Conservation (phyloP, 2,888 invertebrate species). For the Hirtodrosophila confusa region DNA sequence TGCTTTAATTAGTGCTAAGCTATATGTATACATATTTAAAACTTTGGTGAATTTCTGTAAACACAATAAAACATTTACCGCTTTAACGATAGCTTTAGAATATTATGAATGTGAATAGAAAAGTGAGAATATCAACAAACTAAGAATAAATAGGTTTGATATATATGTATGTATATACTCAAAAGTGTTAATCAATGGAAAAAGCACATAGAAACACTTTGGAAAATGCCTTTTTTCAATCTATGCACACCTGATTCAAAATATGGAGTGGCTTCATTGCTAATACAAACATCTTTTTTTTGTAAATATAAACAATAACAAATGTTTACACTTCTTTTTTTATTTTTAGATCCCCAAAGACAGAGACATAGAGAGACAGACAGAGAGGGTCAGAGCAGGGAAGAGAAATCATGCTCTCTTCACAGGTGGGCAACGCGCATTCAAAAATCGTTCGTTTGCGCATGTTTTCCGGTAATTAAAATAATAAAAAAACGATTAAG, state of each 20-base stretch:
- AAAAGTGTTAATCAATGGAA: conserved; percentile 6
- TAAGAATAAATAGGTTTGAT: too few relatives aligned
- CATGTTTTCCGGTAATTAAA: conserved; percentile 67
- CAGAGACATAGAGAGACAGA: conserved; percentile 21
- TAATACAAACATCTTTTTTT: conserved; percentile 56
- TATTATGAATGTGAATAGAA: too few relatives aligned
- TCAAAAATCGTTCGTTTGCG: conserved; percentile 47
- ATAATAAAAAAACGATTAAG: conserved; percentile 8
- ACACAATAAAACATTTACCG: too few relatives aligned
- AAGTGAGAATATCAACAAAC: too few relatives aligned
- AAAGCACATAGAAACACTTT: conserved; percentile 10
- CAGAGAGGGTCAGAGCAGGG: conserved; percentile 12
- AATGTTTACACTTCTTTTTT: conserved; percentile 55
- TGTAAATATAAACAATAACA: conserved; percentile 74
- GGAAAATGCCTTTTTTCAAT: not conserved
- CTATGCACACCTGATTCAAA: conserved; percentile 2
- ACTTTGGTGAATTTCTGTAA: too few relatives aligned
- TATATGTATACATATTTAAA: too few relatives aligned
- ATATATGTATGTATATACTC: too few relatives aligned
- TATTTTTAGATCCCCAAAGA: conserved; percentile 13
- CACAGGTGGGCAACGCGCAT: conserved; percentile 73
- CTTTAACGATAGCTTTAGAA: too few relatives aligned
- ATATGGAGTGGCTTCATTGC: conserved; percentile 22
- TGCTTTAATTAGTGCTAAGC: too few relatives aligned
- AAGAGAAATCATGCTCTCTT: conserved; percentile 15